Evolutionary conservation across 2,113 vertebrate genomes (phyloP), one percentile per base, ranked within the genome.

Genomic region (Kryptolebias marmoratus): DNA sequence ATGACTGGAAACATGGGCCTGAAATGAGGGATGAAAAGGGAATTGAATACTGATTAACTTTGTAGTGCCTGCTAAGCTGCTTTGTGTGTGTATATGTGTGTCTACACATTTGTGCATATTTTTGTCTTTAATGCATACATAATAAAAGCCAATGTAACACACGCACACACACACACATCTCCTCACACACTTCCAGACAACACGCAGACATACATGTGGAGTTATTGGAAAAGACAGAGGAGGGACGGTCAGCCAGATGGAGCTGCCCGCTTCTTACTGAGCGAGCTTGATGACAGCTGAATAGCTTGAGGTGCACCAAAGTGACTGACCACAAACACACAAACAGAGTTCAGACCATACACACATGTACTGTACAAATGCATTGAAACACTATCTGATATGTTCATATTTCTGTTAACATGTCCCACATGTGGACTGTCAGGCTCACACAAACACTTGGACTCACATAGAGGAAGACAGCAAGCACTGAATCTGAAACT

Each of bases 181-280:
- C 18, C 47, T 47, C 55, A 57, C 2, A 53, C 48, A 39, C 18
- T 50, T 28, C 44, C 74, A 79, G 63, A 57, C 75, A 76, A 48
- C 52, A 57, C 64, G 52, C 58, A 57, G 47, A 36, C 57, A 27
- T 36, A 67, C 59, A 54, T 63, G 57, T 32, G 0, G 30, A 68
- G 39, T 74, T 72, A 82, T 71, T 0, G 31, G 62, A 87, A 82
- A 81, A 69, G 86, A 71, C 75, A 57, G 84, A 68, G 80, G 71
- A 73, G 85, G 80, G 85, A 72, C 48, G 58, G 79, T 60, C 44
- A 81, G 87, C 86, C 93, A 93, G 93, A 94, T 93, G 93, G 93
- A 93, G 82, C 84, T 47, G 81, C 70, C 77, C 27, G 81, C 73
- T 82, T 84, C 92, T 92, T 85, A 87, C 91, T 90, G 92, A 87